Conservation (phyloP, 64 coral and sea anemone species). For the Anthopleura sola region DNA sequence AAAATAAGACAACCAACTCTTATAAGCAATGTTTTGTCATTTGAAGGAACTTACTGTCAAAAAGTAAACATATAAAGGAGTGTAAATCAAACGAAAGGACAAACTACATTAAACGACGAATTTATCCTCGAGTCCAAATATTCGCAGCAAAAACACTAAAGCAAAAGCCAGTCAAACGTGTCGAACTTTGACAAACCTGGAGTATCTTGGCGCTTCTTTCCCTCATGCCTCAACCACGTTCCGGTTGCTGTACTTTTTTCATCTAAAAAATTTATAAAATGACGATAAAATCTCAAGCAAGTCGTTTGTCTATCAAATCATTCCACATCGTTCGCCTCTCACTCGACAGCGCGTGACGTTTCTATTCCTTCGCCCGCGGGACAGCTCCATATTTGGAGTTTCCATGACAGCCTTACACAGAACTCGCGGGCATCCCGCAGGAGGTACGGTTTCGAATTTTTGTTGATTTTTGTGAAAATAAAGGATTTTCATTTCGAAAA, state of each 20-base stretch:
- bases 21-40: neutral
- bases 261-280: neutral
- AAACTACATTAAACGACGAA: neutral
- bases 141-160: neutral
- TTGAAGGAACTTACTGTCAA: neutral
- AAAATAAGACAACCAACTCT: neutral
- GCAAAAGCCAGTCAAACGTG: neutral
- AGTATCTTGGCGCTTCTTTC: neutral
- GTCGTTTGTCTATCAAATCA: neutral
- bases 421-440: neutral
- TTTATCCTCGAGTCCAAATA: neutral
- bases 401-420: constrained; percentile 13
- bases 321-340: neutral
- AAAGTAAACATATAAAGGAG: neutral
- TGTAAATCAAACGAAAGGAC: neutral
- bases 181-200: neutral
- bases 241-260: neutral
- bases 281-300: neutral
- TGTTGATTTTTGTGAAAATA: neutral
- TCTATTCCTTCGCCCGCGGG: neutral
- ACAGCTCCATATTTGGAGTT: constrained; percentile 18
- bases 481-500: too few relatives aligned
- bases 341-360: neutral
- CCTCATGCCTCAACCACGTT: neutral
- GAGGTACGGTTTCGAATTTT: neutral